Base-by-base conservation (phyloP, 1,140 invertebrate species). In the Plodia interpunctella region DNA sequence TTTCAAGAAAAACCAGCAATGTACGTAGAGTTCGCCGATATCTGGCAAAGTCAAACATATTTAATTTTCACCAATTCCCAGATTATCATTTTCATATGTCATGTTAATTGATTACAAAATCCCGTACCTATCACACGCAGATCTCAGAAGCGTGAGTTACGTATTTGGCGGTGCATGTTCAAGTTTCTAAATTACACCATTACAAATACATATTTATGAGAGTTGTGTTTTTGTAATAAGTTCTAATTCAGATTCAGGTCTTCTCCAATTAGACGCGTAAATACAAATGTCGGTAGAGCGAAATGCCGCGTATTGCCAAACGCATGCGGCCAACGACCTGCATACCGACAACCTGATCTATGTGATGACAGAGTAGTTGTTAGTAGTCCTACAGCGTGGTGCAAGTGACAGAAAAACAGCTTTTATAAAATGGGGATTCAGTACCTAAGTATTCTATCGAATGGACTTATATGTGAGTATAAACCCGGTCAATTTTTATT, bases 281-380 rank as follows among this genome's bases (percentile, higher is more conserved):
- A 75, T 68, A 66, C 70, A 58, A 75, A 70, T 62, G 63, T 68
- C 60, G 68, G 69, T 71, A 62, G 55, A 69, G 70, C 68, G 66
- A 80, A 83, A 78, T 76, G 77, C 78, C 74, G 69, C 73, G 74
- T 81, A 79, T 87, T 87, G 76, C 84, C 80, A 85, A 87, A 87
- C 78, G 53, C 58, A 87, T 76, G 53, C 55, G 83, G 65, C 74
- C 81, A 83, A 80, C 74, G 80, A 77, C 83, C 81, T 70, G 83
- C 80, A 85, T 85, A 80, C 80, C 83, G 68, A 72, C 77, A 84
- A 80, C 82, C 80, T 80, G 83, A 80, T 87, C 82, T 84, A 83
- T 80, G 80, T 83, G 83, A 85, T 83, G 79, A 85, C 80, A 83
- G 82, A 83, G 64, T 74, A 69, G 76, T 77, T 83, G 77, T 80